Percentiles rank a stretch among this genome's conserved stretches.
These are phyloP conservation scores for Asteroscopus sphinx DNA, from an alignment of 2,888 invertebrate genomes.

Conservation along the genomic window DNA sequence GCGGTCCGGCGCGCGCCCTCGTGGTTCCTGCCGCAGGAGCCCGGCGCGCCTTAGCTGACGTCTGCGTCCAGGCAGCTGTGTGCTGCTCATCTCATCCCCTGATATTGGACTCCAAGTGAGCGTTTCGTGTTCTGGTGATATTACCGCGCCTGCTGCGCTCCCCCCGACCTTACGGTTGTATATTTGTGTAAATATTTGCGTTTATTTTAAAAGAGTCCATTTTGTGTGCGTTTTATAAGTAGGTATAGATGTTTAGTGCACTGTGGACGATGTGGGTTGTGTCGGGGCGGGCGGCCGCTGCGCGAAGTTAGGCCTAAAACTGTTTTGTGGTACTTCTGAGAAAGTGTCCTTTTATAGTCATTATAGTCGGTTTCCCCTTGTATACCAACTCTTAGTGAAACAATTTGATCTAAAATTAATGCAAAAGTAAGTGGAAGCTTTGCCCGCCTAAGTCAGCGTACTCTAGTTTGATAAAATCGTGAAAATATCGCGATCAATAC, in stretches of 20 bases:
- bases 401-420: constrained; percentile 27
- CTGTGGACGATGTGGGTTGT: constrained; percentile 65
- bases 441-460: constrained; percentile 68
- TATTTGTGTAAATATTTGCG: constrained; percentile 83
- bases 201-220: constrained; percentile 74
- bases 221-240: constrained; percentile 81
- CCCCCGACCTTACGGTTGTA: constrained; percentile 66
- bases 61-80: constrained; percentile 61
- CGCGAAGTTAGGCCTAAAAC: constrained; percentile 80
- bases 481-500: constrained; percentile 80
- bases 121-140: constrained; percentile 86
- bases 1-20: constrained; percentile 76
- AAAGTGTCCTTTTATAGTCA: constrained; percentile 83
- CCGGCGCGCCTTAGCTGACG: constrained; percentile 68
- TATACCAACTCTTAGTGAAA: constrained; percentile 72
- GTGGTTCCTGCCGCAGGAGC: constrained; percentile 69
- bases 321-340: constrained; percentile 75
- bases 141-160: constrained; percentile 66
- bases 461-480: constrained; percentile 69
- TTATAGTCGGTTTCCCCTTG: constrained; percentile 69
- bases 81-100: constrained; percentile 73
- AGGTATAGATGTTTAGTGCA: constrained; percentile 76
- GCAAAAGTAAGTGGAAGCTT: constrained; percentile 55
- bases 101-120: constrained; percentile 87
- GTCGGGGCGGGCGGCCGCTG: constrained; percentile 72